Evolutionary conservation across 2,888 invertebrate species (phyloP), one percentile per base, ranked within the genome.

Genomic region (Sinotaia quadrata): DNA sequence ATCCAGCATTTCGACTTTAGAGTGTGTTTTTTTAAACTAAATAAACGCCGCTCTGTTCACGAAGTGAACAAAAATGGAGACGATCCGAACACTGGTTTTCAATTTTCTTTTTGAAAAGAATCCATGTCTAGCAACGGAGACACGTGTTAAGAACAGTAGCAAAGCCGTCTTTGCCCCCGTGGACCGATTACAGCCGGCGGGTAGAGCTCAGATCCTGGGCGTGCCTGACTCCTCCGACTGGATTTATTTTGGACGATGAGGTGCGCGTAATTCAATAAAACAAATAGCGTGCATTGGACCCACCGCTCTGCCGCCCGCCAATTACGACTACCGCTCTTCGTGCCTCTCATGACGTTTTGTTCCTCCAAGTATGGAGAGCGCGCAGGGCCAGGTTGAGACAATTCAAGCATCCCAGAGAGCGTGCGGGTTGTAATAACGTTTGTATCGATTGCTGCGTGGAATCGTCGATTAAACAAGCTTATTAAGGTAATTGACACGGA

Each of bases 401-500:
- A 61, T 61, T 61, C 61, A 15, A 49, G 49, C 49, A n/a, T n/a
- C 61, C 33, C 4, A 47, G 47, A 31, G 33, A 49, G 61, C 27
- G 68, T 34, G 61, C 24, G 57, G 27, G 51, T 58, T 63, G 57
- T 58, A 69, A 69, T 49, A 51, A 41, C 52, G 63, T 69, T 69
- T 47, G 51, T 59, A 69, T 69, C 63, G 69, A 69, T 59, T 37
- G 34, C 37, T 37, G 21, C 29, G 52, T 37, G 47, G 58, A 69
- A 44, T 63, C 41, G 69, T 62, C 69, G 69, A 69, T 69, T 69
- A 63, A 69, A 69, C 69, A 69, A 69, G 69, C 69, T 69, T 69
- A 69, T 69, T 69, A 69, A 52, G 63, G 58, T 69, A 69, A 69
- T 69, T 69, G 69, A 69, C 69, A 69, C 69, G 59, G 69, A 69